phyloP scores from a whole-genome alignment of 2,888 invertebrate genomes.

The Athetis lepigone region DNA sequence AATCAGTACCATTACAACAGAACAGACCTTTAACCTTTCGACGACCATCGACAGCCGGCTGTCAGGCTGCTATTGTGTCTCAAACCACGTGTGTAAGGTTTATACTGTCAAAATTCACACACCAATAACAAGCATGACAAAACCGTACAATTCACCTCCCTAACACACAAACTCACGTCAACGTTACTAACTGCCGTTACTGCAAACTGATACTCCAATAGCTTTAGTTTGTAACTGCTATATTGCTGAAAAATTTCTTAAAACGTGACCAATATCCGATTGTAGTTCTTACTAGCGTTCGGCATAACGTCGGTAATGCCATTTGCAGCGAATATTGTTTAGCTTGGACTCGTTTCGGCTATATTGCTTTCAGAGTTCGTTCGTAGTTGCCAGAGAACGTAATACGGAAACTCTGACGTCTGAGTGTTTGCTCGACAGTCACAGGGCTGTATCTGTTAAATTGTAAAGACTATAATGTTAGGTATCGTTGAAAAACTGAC shows the following conservation, averaged over 20 bases:
- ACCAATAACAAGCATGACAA: not conserved
- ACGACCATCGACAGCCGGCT: too few species aligned
- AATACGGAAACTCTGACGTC: too few species aligned
- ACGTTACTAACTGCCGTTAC: constrained; percentile 11
- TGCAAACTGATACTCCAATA: constrained; percentile 35
- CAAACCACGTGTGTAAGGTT: too few species aligned
- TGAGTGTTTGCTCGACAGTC: too few species aligned
- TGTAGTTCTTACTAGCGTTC: not conserved
- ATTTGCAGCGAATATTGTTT: constrained; percentile 26
- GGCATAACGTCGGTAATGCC: not conserved
- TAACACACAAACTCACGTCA: constrained; percentile 2
- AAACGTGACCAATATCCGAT: constrained; percentile 26
- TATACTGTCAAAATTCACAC: not conserved
- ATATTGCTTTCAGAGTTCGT: not conserved
- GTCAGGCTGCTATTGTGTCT: too few species aligned
- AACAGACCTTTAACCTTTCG: too few species aligned
- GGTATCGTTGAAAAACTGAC: too few species aligned
- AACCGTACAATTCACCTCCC: too few species aligned
- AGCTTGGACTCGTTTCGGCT: not conserved
- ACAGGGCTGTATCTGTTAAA: not conserved
- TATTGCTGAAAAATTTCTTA: constrained; percentile 45
- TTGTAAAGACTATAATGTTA: too few species aligned
- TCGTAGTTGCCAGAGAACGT: too few species aligned
- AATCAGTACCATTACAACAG: too few species aligned
- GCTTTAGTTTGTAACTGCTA: constrained; percentile 38